Conservation (phyloP, 1,140 invertebrate species). For the Galleria mellonella region DNA sequence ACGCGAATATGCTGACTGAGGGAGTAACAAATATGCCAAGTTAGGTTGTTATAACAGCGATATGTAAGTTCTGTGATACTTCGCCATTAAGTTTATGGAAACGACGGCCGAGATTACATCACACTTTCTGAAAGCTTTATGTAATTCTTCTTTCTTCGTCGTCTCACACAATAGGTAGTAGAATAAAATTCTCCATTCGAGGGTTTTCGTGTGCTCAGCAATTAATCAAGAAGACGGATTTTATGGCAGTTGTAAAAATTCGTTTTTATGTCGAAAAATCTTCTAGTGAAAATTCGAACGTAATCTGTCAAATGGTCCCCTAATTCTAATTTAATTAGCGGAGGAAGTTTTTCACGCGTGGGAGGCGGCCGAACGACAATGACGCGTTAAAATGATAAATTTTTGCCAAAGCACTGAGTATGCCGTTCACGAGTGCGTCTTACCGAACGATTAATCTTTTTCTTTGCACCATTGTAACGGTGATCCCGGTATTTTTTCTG, state of each 20-base stretch:
- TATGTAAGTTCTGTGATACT: conserved; percentile 73
- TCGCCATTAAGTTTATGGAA: conserved; percentile 72
- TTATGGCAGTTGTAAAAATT: conserved; percentile 41
- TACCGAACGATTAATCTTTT: conserved; percentile 60
- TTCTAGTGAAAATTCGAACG: conserved; percentile 41
- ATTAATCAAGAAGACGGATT: conserved; percentile 46
- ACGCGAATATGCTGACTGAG: conserved; percentile 72
- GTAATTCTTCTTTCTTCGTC: conserved; percentile 52
- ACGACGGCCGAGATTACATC: conserved; percentile 67
- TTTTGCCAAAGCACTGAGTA: conserved; percentile 46
- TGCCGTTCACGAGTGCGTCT: conserved; percentile 42
- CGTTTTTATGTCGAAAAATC: conserved; percentile 22
- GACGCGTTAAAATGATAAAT: conserved; percentile 72
- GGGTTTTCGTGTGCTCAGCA: conserved; percentile 23
- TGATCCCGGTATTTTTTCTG: conserved; percentile 63
- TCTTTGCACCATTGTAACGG: conserved; percentile 59
- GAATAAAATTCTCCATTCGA: conserved; percentile 22
- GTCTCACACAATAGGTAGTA: conserved; percentile 21
- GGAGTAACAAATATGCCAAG: conserved; percentile 73
- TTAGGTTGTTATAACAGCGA: conserved; percentile 71
- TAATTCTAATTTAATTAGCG: conserved; percentile 71
- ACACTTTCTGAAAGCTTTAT: conserved; percentile 69
- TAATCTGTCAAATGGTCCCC: conserved; percentile 59
- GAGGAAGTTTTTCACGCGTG: conserved; percentile 54
- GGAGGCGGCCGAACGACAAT: conserved; percentile 49